phyloP scores from a whole-genome alignment of 2,113 vertebrate genomes.

The Anser brachyrhynchus region DNA sequence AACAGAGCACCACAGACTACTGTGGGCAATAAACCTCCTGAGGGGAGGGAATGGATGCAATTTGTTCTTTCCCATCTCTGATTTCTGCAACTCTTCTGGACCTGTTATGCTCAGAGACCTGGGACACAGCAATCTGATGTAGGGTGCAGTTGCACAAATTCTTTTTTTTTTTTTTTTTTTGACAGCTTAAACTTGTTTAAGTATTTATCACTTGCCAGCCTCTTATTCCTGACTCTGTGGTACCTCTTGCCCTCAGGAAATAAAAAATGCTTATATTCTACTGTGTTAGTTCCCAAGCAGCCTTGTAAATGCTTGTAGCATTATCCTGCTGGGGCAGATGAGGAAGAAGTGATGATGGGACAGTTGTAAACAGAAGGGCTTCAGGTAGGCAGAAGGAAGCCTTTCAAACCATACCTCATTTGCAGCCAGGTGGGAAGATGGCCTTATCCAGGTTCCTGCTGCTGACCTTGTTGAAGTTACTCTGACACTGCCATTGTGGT shows the following conservation, averaged over 20 bases:
- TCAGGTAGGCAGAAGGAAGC: neutral
- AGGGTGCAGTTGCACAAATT: neutral
- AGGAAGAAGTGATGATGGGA: neutral
- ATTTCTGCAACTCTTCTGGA: neutral
- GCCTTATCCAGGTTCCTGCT: neutral
- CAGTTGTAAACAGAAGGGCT: neutral
- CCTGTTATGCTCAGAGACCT: neutral
- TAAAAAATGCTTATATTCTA: neutral
- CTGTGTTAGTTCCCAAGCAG: neutral
- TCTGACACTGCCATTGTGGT: neutral
- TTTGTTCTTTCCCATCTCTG: neutral
- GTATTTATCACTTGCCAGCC: neutral
- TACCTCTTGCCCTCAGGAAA: neutral
- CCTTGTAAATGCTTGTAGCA: neutral
- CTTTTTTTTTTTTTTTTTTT: neutral
- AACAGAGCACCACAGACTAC: neutral
- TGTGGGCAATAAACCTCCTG: accelerated
- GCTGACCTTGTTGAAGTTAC: neutral
- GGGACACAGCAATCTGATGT: neutral
- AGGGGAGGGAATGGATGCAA: neutral
- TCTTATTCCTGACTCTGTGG: neutral
- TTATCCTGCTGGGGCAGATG: neutral
- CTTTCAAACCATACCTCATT: neutral
- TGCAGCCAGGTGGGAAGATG: neutral
- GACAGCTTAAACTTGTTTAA: neutral